phyloP scores from a whole-genome alignment of 2,113 vertebrate genomes.

The Myotis lucifugus region DNA sequence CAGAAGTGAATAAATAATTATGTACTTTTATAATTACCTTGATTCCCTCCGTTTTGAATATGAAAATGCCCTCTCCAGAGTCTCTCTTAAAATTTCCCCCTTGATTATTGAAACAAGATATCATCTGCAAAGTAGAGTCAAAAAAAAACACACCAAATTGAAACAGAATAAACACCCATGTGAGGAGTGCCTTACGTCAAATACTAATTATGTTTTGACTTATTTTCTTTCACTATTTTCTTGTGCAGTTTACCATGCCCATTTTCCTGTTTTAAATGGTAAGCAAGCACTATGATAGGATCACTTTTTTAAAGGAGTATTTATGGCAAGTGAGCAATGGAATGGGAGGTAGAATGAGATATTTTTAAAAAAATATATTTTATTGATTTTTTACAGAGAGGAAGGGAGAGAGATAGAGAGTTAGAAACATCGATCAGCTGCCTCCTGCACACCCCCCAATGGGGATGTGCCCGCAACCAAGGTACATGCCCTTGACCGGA shows the following conservation, averaged over 20 bases:
- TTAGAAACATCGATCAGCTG: no score
- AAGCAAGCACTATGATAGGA: not conserved
- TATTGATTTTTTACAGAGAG: no score
- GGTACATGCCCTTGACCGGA: no score
- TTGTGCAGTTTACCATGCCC: not conserved
- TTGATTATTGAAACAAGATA: not conserved
- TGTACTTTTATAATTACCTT: not conserved
- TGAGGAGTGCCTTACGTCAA: not conserved
- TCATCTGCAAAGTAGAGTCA: not conserved
- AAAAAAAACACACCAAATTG: not conserved
- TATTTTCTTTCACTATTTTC: not conserved
- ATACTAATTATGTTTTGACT: not conserved
- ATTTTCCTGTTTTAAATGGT: not conserved
- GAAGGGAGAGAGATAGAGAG: no score
- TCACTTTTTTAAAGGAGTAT: not conserved
- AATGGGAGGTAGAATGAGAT: not conserved
- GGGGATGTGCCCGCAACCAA: no score
- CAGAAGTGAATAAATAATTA: not conserved
- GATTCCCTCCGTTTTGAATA: not conserved
- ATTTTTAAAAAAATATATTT: not conserved
- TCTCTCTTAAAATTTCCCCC: not conserved
- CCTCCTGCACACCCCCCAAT: no score
- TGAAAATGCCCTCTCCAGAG: not conserved
- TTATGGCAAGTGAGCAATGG: not conserved
- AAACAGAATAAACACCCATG: not conserved